phyloP scores from a whole-genome alignment of 2,113 vertebrate species.

The Sylvicapra grimmia region DNA sequence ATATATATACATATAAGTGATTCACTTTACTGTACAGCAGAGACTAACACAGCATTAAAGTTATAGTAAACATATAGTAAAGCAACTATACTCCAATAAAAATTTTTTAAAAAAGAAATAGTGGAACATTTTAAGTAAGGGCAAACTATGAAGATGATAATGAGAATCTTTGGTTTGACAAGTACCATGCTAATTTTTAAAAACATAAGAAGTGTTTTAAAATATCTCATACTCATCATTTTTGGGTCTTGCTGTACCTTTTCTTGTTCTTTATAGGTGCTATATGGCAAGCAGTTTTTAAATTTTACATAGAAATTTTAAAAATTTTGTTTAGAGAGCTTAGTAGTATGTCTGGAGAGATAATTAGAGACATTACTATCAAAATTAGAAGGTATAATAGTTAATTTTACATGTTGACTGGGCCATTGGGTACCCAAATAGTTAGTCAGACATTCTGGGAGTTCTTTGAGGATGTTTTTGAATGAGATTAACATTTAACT shows the following conservation, averaged over 20 bases:
- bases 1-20: background rate
- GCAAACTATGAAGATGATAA: background rate
- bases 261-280: background rate
- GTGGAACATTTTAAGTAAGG: background rate
- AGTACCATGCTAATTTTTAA: background rate
- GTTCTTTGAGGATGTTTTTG: background rate
- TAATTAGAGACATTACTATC: background rate
- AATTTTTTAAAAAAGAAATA: background rate
- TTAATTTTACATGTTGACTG: background rate
- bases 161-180: background rate
- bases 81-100: background rate
- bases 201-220: background rate
- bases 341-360: background rate
- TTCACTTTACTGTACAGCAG: background rate
- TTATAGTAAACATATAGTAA: background rate
- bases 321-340: background rate
- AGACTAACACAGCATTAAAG: background rate
- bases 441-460: background rate
- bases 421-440: background rate
- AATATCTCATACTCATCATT: background rate
- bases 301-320: background rate
- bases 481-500: too few relatives aligned
- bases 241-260: background rate
- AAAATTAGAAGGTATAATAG: background rate
- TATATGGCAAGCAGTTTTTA: background rate